Evolutionary conservation across 2,113 vertebrate species (phyloP).

Genomic region (Podiceps cristatus): DNA sequence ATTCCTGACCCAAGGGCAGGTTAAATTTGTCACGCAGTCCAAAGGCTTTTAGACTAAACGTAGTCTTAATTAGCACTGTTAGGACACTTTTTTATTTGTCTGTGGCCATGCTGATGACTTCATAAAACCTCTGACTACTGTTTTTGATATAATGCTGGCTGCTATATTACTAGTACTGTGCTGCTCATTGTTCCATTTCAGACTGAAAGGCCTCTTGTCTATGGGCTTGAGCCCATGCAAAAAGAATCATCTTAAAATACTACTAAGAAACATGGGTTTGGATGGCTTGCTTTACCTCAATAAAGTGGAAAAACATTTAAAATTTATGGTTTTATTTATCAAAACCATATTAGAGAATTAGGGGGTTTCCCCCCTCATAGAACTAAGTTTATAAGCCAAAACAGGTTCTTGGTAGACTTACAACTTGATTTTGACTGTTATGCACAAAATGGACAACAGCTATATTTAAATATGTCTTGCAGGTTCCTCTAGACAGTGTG

Average conservation of each 20-base stretch:
- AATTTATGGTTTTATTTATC: too few relatives aligned
- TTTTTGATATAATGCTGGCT: neutral
- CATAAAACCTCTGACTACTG: neutral
- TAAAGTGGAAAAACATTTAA: neutral
- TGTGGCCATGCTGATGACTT: neutral
- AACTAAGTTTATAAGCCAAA: neutral
- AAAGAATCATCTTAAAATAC: neutral
- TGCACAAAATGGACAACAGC: neutral
- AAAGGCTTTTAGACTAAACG: neutral
- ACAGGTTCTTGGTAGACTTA: neutral
- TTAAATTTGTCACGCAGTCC: neutral
- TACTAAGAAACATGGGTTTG: neutral
- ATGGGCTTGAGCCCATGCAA: neutral
- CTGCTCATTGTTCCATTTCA: neutral
- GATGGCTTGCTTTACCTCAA: neutral
- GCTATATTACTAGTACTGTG: neutral
- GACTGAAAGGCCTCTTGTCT: neutral
- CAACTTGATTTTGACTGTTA: neutral
- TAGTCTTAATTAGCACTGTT: neutral
- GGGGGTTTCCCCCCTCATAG: fast-evolving
- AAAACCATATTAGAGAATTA: neutral
- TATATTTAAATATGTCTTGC: neutral
- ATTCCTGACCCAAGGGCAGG: neutral
- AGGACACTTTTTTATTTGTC: neutral
- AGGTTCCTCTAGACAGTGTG: neutral